Base-by-base conservation (phyloP, 2,113 vertebrate species). In the Dromaius novaehollandiae region DNA sequence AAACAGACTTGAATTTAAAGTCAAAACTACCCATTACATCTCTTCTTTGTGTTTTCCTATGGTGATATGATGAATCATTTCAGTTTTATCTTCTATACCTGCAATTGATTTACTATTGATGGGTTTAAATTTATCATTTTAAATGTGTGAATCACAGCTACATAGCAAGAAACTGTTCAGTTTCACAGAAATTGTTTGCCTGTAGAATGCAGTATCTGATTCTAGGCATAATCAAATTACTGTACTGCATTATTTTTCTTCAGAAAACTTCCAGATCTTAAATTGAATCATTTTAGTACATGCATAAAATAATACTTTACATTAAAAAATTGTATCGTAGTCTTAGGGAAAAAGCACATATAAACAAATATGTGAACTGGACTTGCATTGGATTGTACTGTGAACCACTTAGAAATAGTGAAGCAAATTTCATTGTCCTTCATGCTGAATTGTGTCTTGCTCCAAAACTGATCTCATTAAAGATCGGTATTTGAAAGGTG, bases 1-100 rank as follows among this genome's bases (percentile, higher is more conserved):
- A 89, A 96, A 97, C 96, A 94, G 96, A 93, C 91, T 97, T 97
- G 73, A 84, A 92, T 93, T 96, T 91, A 38, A 93, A 97, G 97
- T 96, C 89, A 95, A 86, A 96, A 90, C 3, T 88, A 87, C 90
- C 77, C 55, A 81, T 96, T 96, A 95, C 90, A 40, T 89, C 83
- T 73, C 88, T 51, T 79, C 63, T 89, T 93, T 92, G 68, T 96
- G 81, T 97, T 97, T 96, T 94, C 93, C 90, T 94, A 48, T 93
- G 90, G 94, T 0, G 2, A 95, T 96, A 92, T 21, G 76, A 96
- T 98, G 96, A 98, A 98, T 97, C 97, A 97, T 98, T 98, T 96
- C 88, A 91, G 92, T 95, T 98, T 98, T 98, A 96, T 97, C 98
- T 98, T 94, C 89, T 90, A 88, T 97, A 97, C 98, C 97, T 98